Conservation (phyloP, 2,888 invertebrate genomes). For the Nineta flava region DNA sequence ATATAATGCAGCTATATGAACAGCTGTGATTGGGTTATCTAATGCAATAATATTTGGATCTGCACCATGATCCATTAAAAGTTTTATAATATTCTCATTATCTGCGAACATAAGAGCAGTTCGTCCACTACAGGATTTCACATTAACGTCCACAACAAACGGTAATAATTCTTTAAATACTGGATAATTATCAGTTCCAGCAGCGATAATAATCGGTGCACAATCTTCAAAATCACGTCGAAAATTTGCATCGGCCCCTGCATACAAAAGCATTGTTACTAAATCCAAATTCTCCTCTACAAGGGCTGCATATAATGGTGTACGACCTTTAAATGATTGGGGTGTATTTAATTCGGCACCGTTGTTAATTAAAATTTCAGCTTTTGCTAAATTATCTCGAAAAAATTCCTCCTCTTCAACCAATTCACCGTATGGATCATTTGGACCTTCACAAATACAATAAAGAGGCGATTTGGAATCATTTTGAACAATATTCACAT, state of each 20-base stretch:
- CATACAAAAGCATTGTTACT: constrained; percentile 1
- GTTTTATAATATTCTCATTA: constrained; percentile 6
- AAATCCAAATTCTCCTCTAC: neutral
- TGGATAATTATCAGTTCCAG: neutral
- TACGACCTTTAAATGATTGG: constrained; percentile 5
- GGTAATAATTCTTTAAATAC: neutral
- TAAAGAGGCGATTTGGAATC: constrained; percentile 9
- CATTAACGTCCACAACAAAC: constrained; percentile 4
- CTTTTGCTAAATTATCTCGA: constrained; percentile 1
- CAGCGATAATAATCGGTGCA: constrained; percentile 2
- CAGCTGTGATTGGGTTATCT: constrained; percentile 6
- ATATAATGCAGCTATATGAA: constrained; percentile 8
- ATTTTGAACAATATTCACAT: constrained; percentile 7
- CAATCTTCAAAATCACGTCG: constrained; percentile 1
- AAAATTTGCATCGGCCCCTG: constrained; percentile 1
- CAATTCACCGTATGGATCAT: neutral
- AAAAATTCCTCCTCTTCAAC: too few species aligned
- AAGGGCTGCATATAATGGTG: constrained; percentile 3
- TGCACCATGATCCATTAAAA: constrained; percentile 7
- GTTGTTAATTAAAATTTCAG: constrained; percentile 3
- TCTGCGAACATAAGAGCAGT: constrained; percentile 9
- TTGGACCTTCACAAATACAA: constrained; percentile 3
- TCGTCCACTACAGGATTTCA: constrained; percentile 5
- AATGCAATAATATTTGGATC: constrained; percentile 8
- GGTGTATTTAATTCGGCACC: constrained; percentile 1